A percentile compares a stretch with the other conserved stretches of the same genome.
Conservation (phyloP, 2,797 vertebrate species). For the Threskiornis aethiopicus region DNA sequence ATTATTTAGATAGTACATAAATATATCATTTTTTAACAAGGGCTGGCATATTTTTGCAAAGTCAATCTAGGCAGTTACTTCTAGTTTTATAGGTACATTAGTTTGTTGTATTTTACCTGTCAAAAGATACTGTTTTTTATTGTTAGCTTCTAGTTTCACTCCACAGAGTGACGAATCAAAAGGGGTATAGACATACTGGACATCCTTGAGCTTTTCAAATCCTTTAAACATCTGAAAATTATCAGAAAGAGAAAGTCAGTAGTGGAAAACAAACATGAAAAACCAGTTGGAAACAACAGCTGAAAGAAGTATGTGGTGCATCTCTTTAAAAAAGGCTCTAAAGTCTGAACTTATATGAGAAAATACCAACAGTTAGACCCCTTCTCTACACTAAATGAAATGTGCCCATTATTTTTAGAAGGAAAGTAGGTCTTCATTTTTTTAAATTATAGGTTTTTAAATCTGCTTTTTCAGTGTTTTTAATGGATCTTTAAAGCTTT, state of each 20-base stretch:
- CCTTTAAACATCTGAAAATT: constrained; percentile 92
- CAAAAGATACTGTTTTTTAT: constrained; percentile 91
- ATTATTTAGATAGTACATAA: not conserved
- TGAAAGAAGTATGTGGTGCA: not conserved
- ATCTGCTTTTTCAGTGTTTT: not conserved
- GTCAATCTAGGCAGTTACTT: not conserved
- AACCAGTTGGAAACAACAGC: not conserved
- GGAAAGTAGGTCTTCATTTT: not conserved
- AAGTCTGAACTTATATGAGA: not conserved
- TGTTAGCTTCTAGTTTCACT: constrained; percentile 87
- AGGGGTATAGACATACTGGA: constrained; percentile 91
- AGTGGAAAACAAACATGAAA: not conserved
- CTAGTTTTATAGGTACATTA: not conserved
- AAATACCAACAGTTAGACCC: not conserved
- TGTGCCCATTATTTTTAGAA: not conserved
- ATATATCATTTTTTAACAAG: not conserved
- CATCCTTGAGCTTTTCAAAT: constrained; percentile 88
- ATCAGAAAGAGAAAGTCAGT: constrained; percentile 16
- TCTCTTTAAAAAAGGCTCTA: not conserved
- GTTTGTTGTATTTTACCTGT: constrained; percentile 80
- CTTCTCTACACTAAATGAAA: not conserved
- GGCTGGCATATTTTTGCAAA: not conserved
- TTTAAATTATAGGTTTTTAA: not conserved
- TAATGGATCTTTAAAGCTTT: not conserved
- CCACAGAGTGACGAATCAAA: constrained; percentile 90